Conservation (phyloP, 2,888 invertebrate genomes). For the Oxystoma pomonae region DNA sequence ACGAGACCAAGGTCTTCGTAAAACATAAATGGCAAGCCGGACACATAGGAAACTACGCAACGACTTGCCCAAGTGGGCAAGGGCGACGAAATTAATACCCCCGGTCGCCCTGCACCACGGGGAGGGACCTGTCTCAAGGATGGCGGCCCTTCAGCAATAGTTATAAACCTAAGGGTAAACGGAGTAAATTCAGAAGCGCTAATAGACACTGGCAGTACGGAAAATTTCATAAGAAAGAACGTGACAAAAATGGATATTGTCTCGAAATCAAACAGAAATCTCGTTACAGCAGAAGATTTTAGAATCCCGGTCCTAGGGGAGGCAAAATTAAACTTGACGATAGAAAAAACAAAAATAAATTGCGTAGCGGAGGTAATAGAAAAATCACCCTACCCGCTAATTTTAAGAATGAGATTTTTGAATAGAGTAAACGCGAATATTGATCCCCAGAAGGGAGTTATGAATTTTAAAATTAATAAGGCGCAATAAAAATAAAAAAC, state of each 20-base stretch:
- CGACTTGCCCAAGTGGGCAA: neutral
- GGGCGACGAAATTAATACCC: neutral
- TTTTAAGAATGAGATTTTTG: neutral
- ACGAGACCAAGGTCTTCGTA: too few species aligned
- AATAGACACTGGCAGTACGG: neutral
- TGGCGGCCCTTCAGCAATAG: neutral
- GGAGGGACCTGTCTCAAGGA: neutral
- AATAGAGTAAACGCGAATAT: neutral
- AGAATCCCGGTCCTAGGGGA: neutral
- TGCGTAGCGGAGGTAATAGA: neutral
- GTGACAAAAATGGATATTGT: neutral
- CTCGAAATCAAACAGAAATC: neutral
- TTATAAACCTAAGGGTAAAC: neutral
- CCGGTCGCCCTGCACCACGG: neutral
- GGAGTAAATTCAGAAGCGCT: neutral
- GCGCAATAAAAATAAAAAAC: neutral
- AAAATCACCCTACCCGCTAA: neutral
- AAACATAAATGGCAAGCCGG: too few species aligned
- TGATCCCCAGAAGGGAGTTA: neutral
- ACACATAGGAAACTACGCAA: neutral
- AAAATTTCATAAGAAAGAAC: neutral
- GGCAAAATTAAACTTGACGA: neutral
- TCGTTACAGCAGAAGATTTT: neutral
- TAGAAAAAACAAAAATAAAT: neutral
- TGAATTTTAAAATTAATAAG: neutral